Base-by-base conservation (phyloP, 1,140 invertebrate species). In the Scaptodrosophila lebanonensis region DNA sequence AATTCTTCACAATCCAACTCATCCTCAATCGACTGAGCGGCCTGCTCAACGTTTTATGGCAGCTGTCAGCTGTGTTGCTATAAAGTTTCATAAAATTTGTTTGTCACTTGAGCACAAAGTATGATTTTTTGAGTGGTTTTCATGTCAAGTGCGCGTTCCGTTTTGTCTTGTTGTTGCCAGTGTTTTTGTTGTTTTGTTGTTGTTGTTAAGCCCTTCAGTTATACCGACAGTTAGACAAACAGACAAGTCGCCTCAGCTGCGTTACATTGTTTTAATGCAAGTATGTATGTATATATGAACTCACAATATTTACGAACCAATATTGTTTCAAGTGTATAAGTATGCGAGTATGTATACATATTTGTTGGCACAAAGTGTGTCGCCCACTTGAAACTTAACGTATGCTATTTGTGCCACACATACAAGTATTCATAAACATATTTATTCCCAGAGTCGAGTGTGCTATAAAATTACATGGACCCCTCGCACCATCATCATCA, bases 51-150 rank as follows among this genome's bases (percentile, higher is more conserved):
- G 45, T 42, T 12, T 45, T 13, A 42, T 17, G 36, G 30, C 32
- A 5, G 51, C 45, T 56, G 52, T 64, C 33, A 33, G n/a, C 17
- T 50, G 44, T 62, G 32, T 35, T 27, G 17, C 16, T 11, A 54
- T 45, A 35, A 42, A 60, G 47, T 22, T 53, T 67, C 42, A 45
- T 61, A 54, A 65, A 68, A 61, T 67, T 67, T 61, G 56, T 67
- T 68, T 68, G 65, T 68, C 64, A 61, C 66, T 61, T 67, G 61
- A 61, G 61, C 62, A 66, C 58, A 67, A 49, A 67, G 63, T 67
- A 53, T 67, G 64, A 67, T 61, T 68, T 67, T 67, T 68, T 49
- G 52, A 68, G 65, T 59, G 65, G 35, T 56, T 43, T 32, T 40
- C 43, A 43, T 61, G 63, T 67, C 32, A 11, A 35, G 32, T 35